These are phyloP conservation scores for Anolis apletophallus DNA, from an alignment of 2,797 vertebrate species.

Conservation along the genomic window DNA sequence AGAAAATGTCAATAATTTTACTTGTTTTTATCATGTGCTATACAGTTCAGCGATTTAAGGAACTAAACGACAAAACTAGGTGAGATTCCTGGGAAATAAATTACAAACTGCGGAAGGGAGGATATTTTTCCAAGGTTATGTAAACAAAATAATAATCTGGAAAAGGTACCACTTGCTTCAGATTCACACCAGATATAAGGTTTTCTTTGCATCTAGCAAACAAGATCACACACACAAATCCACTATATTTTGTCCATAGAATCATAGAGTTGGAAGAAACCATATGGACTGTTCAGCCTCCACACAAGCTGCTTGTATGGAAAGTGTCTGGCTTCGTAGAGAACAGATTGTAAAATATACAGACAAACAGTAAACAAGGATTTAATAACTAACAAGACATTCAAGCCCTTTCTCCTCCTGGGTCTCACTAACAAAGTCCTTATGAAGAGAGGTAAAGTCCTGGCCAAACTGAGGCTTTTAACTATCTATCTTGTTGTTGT, in stretches of 20 bases:
- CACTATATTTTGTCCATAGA: neutral
- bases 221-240: neutral
- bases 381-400: no score
- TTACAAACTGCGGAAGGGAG: neutral
- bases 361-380: no score
- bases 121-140: conserved; percentile 15
- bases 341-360: no score
- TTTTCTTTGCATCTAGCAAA: neutral
- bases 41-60: conserved; percentile 4
- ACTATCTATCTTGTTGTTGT: no score
- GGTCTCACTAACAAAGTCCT: no score
- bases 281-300: no score
- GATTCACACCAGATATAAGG: neutral
- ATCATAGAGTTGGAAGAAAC: no score
- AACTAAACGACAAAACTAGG: neutral
- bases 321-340: no score
- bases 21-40: conserved; percentile 24
- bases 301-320: no score
- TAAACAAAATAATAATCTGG: neutral
- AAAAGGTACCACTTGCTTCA: neutral
- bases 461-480: no score
- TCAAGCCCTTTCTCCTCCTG: no score
- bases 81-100: conserved; percentile 28
- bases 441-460: no score
- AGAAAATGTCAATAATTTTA: conserved; percentile 11